Conservation (phyloP, 2,797 vertebrate genomes). For the Moxostoma hubbsi region DNA sequence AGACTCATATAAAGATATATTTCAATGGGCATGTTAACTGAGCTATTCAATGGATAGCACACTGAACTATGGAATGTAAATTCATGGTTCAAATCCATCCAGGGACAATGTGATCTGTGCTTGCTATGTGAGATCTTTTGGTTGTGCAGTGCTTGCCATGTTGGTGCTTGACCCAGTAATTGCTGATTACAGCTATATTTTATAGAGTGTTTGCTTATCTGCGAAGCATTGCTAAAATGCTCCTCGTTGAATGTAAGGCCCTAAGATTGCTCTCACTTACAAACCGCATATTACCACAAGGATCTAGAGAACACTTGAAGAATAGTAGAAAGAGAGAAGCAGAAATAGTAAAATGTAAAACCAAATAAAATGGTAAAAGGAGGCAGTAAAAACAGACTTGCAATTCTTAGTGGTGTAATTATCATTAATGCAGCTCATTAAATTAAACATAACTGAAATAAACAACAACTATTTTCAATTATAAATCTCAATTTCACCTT, state of each 20-base stretch:
- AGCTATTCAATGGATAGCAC: too few relatives aligned
- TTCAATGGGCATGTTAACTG: too few relatives aligned
- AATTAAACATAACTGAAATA: slow-evolving; percentile 82
- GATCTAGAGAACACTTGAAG: background rate
- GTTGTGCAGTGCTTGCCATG: too few relatives aligned
- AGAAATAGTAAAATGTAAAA: slow-evolving; percentile 13
- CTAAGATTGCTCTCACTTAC: background rate
- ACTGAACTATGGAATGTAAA: too few relatives aligned
- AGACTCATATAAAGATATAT: too few relatives aligned
- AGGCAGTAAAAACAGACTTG: slow-evolving; percentile 82
- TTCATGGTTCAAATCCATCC: too few relatives aligned
- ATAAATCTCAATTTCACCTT: slow-evolving; percentile 83
- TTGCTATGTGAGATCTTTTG: too few relatives aligned
- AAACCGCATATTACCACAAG: slow-evolving; percentile 11
- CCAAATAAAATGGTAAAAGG: slow-evolving; percentile 62
- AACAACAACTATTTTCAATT: slow-evolving; percentile 74
- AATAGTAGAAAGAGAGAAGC: slow-evolving; percentile 15
- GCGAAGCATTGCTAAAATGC: too few relatives aligned
- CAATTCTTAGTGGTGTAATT: slow-evolving; percentile 84
- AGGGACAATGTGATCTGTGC: too few relatives aligned
- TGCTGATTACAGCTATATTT: too few relatives aligned
- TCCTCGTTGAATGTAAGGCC: background rate
- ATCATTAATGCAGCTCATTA: slow-evolving; percentile 84
- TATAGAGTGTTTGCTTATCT: too few relatives aligned
- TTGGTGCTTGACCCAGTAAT: too few relatives aligned